phyloP scores from a whole-genome alignment of 2,113 vertebrate genomes.

The Nycticorax nycticorax region DNA sequence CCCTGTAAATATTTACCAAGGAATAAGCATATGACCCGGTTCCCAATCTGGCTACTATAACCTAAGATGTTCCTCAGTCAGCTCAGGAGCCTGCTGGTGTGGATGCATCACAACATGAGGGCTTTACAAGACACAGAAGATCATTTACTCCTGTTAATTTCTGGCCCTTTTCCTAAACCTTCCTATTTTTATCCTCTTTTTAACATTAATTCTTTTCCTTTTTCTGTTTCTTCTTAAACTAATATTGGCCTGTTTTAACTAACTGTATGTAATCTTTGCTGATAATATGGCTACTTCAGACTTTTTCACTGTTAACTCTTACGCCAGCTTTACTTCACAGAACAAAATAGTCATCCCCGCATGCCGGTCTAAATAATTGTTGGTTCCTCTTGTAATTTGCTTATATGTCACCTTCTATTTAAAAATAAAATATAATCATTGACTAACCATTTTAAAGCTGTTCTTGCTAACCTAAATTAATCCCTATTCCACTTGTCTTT shows the following conservation, averaged over 20 bases:
- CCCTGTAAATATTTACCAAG: neutral
- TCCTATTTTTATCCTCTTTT: neutral
- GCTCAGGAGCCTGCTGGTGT: neutral
- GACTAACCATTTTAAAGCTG: conserved; percentile 53
- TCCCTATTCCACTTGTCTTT: conserved; percentile 40
- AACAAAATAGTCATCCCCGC: neutral
- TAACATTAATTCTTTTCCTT: neutral
- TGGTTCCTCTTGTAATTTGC: conserved; percentile 19
- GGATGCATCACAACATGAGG: neutral
- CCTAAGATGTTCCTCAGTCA: neutral
- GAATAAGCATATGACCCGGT: neutral
- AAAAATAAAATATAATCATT: conserved; percentile 54
- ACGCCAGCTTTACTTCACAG: neutral
- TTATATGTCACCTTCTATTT: conserved; percentile 28
- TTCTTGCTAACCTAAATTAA: conserved; percentile 46
- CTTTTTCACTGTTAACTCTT: neutral
- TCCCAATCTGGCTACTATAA: neutral
- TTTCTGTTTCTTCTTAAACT: neutral
- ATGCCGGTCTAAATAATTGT: neutral
- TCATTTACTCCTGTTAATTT: neutral
- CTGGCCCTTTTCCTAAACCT: neutral
- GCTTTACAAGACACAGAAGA: neutral
- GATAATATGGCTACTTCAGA: neutral
- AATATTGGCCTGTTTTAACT: neutral
- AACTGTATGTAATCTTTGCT: neutral